These are phyloP conservation scores for Poecilus cupreus DNA, from an alignment of 2,888 invertebrate genomes.

Conservation along the genomic window DNA sequence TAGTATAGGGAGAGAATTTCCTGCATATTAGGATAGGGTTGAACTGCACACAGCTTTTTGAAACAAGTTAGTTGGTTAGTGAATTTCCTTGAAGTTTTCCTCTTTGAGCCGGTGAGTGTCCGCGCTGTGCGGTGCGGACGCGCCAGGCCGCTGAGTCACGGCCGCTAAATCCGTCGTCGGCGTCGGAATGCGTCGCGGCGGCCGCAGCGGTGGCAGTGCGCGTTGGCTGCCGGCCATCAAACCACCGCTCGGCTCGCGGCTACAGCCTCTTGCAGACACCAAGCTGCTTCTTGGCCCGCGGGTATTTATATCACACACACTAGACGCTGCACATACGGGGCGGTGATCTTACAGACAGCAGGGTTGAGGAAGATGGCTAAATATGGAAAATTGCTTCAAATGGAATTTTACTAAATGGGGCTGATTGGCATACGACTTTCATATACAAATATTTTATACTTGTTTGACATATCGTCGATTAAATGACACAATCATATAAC, in stretches of 20 bases:
- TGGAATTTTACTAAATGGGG: no score
- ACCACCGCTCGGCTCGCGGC: constrained; percentile 21
- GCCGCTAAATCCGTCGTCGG: constrained; percentile 21
- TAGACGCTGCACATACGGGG: no score
- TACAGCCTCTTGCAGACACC: not conserved
- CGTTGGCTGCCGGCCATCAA: constrained; percentile 19
- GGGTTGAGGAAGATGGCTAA: no score
- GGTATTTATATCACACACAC: constrained; percentile 8
- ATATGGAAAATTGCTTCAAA: no score
- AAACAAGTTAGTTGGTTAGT: no score
- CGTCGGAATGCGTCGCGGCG: constrained; percentile 42
- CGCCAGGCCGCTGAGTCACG: constrained; percentile 28
- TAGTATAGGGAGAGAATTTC: no score
- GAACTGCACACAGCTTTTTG: not conserved
- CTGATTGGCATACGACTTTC: no score
- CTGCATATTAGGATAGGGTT: no score
- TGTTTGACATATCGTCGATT: no score
- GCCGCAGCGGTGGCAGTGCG: not conserved
- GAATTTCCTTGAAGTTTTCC: not conserved
- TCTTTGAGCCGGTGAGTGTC: not conserved
- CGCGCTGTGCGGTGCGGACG: constrained; percentile 1
- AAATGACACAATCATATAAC: no score
- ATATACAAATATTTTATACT: no score
- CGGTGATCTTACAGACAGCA: no score
- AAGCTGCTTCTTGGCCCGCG: not conserved